These are phyloP conservation scores for Tuberolachnus salignus DNA, from an alignment of 2,888 invertebrate genomes.

Conservation along the genomic window DNA sequence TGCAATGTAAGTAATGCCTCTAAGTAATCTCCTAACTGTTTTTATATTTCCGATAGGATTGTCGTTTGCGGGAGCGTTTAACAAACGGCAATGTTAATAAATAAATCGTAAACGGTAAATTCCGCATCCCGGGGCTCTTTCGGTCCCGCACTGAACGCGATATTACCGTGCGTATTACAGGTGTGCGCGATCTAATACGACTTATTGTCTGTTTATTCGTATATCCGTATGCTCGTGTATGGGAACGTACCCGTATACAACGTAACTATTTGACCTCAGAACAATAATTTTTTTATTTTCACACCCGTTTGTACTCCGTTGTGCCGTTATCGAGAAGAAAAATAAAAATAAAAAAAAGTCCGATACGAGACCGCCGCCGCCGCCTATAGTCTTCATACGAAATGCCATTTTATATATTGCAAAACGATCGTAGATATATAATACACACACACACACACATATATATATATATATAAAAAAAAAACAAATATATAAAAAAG, in stretches of 20 bases:
- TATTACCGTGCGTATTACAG: not conserved
- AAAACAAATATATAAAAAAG: not conserved
- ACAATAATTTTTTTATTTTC: constrained; percentile 1
- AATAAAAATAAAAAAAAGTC: not conserved
- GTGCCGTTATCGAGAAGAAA: not conserved
- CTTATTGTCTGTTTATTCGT: not conserved
- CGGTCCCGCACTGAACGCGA: not conserved
- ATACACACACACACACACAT: no score
- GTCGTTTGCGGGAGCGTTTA: no score
- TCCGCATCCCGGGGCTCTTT: no score
- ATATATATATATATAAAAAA: no score
- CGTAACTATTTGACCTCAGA: not conserved
- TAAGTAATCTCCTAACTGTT: no score
- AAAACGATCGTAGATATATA: no score
- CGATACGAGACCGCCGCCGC: no score
- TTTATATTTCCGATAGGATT: no score
- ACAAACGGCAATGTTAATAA: no score
- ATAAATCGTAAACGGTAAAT: not conserved
- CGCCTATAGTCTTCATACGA: not conserved
- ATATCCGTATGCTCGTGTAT: not conserved
- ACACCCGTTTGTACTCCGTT: constrained; percentile 1
- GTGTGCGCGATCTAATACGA: no score
- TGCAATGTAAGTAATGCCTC: no score
- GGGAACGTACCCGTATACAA: not conserved
- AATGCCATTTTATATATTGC: no score